A percentile compares a stretch with the other conserved stretches of the same genome.
These are phyloP conservation scores for Megaptera novaeangliae DNA, from an alignment of 2,113 vertebrate genomes.

Conservation along the genomic window DNA sequence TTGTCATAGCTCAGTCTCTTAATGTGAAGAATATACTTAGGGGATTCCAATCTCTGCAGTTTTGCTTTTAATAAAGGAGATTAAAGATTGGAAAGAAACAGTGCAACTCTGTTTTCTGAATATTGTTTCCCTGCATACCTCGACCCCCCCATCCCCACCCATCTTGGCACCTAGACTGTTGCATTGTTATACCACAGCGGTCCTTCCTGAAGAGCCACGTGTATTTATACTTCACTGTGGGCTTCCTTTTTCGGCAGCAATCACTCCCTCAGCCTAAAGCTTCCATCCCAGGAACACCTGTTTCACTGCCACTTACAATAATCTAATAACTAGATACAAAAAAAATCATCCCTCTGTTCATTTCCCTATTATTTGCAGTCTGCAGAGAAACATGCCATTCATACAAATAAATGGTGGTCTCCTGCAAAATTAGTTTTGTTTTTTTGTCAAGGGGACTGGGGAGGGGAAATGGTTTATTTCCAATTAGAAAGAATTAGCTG, in stretches of 20 bases:
- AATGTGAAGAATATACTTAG: neutral
- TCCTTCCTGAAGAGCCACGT: neutral
- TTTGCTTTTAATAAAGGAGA: neutral
- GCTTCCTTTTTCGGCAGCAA: neutral
- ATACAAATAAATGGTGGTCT: neutral
- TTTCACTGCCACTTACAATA: neutral
- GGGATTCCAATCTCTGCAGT: neutral
- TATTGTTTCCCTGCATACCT: neutral
- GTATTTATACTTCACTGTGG: neutral
- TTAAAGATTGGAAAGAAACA: neutral
- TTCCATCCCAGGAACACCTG: neutral
- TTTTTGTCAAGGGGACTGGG: neutral
- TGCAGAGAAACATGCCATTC: neutral
- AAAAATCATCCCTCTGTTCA: neutral
- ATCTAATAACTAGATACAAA: neutral
- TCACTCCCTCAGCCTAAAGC: neutral
- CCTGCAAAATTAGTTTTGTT: neutral
- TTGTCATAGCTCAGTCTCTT: neutral
- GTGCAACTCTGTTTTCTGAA: neutral
- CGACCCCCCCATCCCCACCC: accelerated
- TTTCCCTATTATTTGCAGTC: neutral
- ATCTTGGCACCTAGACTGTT: neutral
- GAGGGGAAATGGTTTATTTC: neutral
- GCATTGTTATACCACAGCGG: neutral
- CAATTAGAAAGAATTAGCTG: neutral